Base-by-base conservation (phyloP, 1,140 invertebrate species). In the Sitobion miscanthi region DNA sequence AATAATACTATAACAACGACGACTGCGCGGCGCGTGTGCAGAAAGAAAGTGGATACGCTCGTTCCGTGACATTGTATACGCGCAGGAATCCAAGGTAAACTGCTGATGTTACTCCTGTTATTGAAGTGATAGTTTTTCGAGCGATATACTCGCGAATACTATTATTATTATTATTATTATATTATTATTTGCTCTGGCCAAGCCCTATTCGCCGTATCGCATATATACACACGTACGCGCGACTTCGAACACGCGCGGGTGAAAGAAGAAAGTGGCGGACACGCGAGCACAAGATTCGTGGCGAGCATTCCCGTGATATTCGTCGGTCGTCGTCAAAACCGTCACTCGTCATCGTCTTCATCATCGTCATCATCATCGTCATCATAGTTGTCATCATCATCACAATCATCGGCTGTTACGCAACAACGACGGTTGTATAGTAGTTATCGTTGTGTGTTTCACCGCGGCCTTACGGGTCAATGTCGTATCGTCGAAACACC, bases 31-130 rank as follows among this genome's bases (percentile, higher is more conserved):
- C 20, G 35, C 17, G 38, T 35, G 38, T 54, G 23, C 54, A 90
- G 89, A 90, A 90, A 90, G 89, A 90, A 90, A 90, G 89, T 90
- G 89, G 54, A 90, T 69, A 90, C 89, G 54, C 38, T 90, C 89
- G 38, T 90, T 69, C 54, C 89, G 57, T 69, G 89, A 90, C 54
- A 90, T 90, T 69, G 89, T 90, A n/a, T 45, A 69, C 54, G 89
- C 89, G n/a, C 20, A 35, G 88, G 88, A 57, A 69, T 90, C 89
- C 89, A 90, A 90, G 89, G 89, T 90, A 90, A 90, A 90, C 89
- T 17, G 25, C 54, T n/a, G 35, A 52, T 38, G 52, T 89, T 89
- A 89, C 52, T 54, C 49, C 42, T 17, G 35, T 42, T 54, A 69
- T 90, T 25, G 89, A 62, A 69, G 89, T 90, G 54, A 90, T 69